Percentiles rank a stretch among this genome's conserved stretches.
These are phyloP conservation scores for Nettapus auritus DNA, from an alignment of 2,113 vertebrate species.

Conservation along the genomic window DNA sequence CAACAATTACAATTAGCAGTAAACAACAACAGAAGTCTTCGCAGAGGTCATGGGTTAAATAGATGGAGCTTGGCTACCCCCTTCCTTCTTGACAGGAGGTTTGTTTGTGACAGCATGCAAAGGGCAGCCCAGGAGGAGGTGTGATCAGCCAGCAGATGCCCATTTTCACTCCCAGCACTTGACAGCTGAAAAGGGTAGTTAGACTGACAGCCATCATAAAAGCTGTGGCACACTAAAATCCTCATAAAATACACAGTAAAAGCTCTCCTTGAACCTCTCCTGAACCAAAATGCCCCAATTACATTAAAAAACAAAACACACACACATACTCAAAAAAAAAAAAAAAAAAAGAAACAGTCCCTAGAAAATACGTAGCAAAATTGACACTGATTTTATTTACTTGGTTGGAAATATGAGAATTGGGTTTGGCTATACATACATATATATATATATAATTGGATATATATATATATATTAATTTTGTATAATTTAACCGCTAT, in stretches of 20 bases:
- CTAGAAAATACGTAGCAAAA: background rate
- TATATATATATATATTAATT: background rate
- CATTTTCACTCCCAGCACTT: background rate
- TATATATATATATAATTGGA: fast-evolving
- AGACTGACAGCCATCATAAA: background rate
- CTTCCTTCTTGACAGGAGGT: background rate
- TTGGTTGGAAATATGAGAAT: background rate
- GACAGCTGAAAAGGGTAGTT: background rate
- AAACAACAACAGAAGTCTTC: background rate
- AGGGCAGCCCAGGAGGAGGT: background rate
- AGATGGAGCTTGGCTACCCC: background rate
- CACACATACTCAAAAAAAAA: no score
- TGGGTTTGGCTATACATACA: background rate
- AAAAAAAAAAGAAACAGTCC: background rate
- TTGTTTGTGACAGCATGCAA: background rate
- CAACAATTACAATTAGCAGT: background rate
- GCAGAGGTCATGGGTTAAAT: background rate
- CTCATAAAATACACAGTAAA: background rate
- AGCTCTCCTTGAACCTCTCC: background rate
- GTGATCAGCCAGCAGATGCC: background rate
- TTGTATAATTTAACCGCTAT: no score
- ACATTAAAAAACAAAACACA: no score
- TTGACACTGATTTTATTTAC: background rate
- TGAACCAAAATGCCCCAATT: background rate
- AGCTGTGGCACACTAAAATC: background rate